Percentiles rank a stretch among this genome's conserved stretches.
These are phyloP conservation scores for Rhyacichthys aspro DNA, from an alignment of 2,797 vertebrate species.

Conservation along the genomic window DNA sequence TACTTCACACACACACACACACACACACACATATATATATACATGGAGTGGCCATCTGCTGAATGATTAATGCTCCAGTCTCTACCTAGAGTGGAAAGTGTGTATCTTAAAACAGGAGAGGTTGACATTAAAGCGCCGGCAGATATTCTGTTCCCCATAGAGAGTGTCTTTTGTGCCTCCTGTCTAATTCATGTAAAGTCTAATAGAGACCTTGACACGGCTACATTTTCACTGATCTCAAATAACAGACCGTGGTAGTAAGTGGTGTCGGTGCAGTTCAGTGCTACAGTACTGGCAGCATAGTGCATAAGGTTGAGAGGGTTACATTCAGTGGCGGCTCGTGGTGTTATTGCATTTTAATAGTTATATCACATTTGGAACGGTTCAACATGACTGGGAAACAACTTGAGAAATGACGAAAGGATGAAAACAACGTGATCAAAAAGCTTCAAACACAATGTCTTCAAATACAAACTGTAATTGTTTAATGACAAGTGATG, in stretches of 20 bases:
- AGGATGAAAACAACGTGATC: too few relatives aligned
- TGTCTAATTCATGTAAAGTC: constrained; percentile 10
- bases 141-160: constrained; percentile 11
- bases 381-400: too few relatives aligned
- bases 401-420: too few relatives aligned
- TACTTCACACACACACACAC: neutral
- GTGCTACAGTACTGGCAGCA: neutral
- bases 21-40: constrained; percentile 16
- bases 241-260: neutral
- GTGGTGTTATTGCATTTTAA: too few relatives aligned
- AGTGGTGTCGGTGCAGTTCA: neutral
- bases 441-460: too few relatives aligned
- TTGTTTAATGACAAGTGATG: too few relatives aligned
- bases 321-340: too few relatives aligned
- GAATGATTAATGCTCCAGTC: constrained; percentile 63
- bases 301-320: neutral
- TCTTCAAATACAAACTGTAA: too few relatives aligned
- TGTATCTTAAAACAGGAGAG: constrained; percentile 44
- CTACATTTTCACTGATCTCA: constrained; percentile 10
- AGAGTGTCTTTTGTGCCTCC: constrained; percentile 14
- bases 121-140: constrained; percentile 37
- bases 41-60: constrained; percentile 45
- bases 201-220: constrained; percentile 5
- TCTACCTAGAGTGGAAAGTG: constrained; percentile 45
- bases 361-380: too few relatives aligned